phyloP scores from a whole-genome alignment of 2,888 invertebrate genomes.

The Macrostomum cliftonense region DNA sequence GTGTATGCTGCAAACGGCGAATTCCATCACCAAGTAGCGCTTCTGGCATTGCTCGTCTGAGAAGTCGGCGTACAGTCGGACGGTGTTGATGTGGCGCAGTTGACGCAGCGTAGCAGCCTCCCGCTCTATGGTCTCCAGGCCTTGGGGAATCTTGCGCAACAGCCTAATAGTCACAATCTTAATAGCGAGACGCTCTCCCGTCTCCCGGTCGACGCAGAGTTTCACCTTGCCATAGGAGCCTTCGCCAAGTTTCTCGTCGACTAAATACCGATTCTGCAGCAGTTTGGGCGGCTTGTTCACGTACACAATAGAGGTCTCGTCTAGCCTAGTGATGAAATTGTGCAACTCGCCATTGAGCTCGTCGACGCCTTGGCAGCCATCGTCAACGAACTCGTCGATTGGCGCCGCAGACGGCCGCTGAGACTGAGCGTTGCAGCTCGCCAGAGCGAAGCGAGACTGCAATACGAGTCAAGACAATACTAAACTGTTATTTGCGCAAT shows the following conservation, averaged over 20 bases:
- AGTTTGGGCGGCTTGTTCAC: background rate
- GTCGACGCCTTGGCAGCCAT: too few species aligned
- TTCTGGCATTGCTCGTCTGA: constrained; percentile 1
- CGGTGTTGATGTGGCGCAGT: constrained; percentile 4
- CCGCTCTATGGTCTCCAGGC: constrained; percentile 5
- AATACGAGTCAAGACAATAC: too few species aligned
- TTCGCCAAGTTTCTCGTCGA: background rate
- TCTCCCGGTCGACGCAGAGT: constrained; percentile 8
- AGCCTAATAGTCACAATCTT: constrained; percentile 7
- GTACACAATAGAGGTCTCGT: too few species aligned
- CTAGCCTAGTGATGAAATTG: too few species aligned
- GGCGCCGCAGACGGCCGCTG: too few species aligned
- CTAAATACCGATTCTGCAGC: background rate
- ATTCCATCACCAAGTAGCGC: constrained; percentile 9
- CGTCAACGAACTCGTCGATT: too few species aligned
- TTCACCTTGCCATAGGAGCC: constrained; percentile 7
- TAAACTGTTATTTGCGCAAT: too few species aligned
- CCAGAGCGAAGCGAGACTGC: too few species aligned
- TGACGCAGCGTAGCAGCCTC: constrained; percentile 7
- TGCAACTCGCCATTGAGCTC: too few species aligned
- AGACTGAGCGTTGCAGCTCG: too few species aligned
- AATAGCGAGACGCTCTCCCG: constrained; percentile 4
- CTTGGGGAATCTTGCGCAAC: constrained; percentile 9
- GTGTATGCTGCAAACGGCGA: constrained; percentile 9
- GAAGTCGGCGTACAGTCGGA: constrained; percentile 7